These are phyloP conservation scores for Drosophila saltans DNA, from an alignment of 1,140 invertebrate species.

Conservation along the genomic window DNA sequence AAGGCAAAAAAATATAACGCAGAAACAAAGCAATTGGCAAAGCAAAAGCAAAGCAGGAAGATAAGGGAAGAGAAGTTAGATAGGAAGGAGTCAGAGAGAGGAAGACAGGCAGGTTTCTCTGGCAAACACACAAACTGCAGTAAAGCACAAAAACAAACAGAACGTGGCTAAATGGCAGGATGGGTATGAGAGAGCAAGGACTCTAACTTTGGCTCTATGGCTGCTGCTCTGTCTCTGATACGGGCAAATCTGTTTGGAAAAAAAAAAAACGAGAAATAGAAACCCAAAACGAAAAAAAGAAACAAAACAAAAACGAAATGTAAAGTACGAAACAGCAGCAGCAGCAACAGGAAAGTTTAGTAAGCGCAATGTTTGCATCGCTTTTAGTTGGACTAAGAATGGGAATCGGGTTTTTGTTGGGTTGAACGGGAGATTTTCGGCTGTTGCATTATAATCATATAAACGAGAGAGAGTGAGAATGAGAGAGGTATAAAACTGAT, in stretches of 20 bases:
- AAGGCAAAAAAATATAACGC: slow-evolving; percentile 1
- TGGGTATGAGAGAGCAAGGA: slow-evolving; percentile 20
- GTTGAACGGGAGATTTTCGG: slow-evolving; percentile 10
- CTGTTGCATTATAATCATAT: slow-evolving; percentile 7
- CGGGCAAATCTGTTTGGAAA: slow-evolving; percentile 66
- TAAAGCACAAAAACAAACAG: slow-evolving; percentile 67
- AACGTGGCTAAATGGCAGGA: slow-evolving; percentile 71
- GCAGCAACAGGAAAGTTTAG: slow-evolving; percentile 40
- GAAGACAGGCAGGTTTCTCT: neutral
- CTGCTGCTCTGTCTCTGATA: slow-evolving; percentile 54
- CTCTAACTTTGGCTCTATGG: slow-evolving; percentile 32
- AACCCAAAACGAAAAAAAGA: slow-evolving; percentile 2
- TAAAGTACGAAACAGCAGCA: slow-evolving; percentile 26
- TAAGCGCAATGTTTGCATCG: slow-evolving; percentile 38
- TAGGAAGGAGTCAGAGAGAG: slow-evolving; percentile 7
- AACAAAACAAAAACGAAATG: slow-evolving; percentile 14
- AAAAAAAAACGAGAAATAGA: slow-evolving; percentile 15
- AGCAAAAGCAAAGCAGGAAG: neutral
- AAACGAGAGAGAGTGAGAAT: neutral
- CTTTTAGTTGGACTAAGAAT: slow-evolving; percentile 29
- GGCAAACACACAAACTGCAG: slow-evolving; percentile 23
- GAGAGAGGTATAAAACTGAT: neutral
- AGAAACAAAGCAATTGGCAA: slow-evolving; percentile 31
- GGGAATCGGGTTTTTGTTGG: slow-evolving; percentile 5
- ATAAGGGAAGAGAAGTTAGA: slow-evolving; percentile 11